These are phyloP conservation scores for Psittacara wagleri DNA, from an alignment of 2,113 vertebrate species.

Conservation along the genomic window DNA sequence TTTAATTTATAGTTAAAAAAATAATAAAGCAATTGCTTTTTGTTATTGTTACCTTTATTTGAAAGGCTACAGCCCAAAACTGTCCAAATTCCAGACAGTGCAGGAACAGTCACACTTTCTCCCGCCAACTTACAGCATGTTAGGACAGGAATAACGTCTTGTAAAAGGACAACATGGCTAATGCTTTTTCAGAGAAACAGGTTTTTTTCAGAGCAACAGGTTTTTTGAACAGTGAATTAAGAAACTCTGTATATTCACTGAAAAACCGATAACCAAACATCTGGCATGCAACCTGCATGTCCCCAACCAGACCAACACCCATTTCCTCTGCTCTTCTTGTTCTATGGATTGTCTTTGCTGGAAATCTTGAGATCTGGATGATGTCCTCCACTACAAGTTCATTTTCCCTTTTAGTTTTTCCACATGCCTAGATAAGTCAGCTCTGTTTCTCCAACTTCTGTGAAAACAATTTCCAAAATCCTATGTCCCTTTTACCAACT, in stretches of 20 bases:
- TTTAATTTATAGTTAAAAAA: constrained; percentile 58
- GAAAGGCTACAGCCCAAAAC: constrained; percentile 69
- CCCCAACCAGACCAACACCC: background rate
- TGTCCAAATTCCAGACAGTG: constrained; percentile 67
- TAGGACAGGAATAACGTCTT: constrained; percentile 42
- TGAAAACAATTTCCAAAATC: background rate
- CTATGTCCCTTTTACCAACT: background rate
- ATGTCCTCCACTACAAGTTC: background rate
- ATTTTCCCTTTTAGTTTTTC: background rate
- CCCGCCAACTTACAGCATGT: constrained; percentile 49
- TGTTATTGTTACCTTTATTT: constrained; percentile 67
- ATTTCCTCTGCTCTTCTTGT: background rate
- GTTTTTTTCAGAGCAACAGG: background rate
- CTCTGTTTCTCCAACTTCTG: background rate
- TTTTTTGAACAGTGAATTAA: background rate
- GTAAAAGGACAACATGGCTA: constrained; percentile 30
- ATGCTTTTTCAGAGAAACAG: background rate
- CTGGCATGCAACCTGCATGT: background rate
- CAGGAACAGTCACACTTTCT: constrained; percentile 56
- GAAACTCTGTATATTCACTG: background rate
- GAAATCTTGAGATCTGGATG: background rate
- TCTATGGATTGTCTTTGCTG: background rate
- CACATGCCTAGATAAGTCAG: background rate
- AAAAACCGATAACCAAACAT: background rate
- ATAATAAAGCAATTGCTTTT: constrained; percentile 49